Conservation (phyloP, 2,113 vertebrate genomes). For the Physeter macrocephalus region DNA sequence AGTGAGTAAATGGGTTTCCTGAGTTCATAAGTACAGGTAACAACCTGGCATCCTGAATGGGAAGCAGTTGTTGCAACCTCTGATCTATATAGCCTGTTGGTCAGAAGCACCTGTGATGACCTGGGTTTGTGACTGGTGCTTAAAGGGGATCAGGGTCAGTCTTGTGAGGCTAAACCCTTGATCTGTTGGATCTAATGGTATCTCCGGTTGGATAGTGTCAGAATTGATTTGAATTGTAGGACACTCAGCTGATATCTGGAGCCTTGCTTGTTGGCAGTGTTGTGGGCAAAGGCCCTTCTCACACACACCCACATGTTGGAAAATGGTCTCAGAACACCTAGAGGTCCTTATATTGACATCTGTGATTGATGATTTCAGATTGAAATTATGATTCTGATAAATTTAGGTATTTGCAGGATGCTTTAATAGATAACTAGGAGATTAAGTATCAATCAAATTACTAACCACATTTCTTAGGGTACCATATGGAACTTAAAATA, state of each 20-base stretch:
- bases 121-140: not conserved
- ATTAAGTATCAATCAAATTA: not conserved
- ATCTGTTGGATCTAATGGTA: not conserved
- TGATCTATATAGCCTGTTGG: fast-evolving
- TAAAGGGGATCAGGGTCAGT: not conserved
- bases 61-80: not conserved
- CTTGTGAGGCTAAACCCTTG: not conserved
- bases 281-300: not conserved
- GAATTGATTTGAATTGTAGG: not conserved
- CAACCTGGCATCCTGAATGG: not conserved
- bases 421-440: not conserved
- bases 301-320: not conserved
- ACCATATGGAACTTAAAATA: not conserved
- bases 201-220: not conserved
- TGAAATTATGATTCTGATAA: not conserved
- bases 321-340: not conserved
- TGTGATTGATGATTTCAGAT: not conserved
- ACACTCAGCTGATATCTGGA: not conserved
- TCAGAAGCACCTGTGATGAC: not conserved
- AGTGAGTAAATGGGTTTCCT: not conserved
- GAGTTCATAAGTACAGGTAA: not conserved
- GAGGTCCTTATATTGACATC: not conserved
- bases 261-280: not conserved
- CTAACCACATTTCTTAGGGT: not conserved
- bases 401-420: not conserved